Conservation (phyloP, 2,797 vertebrate genomes). For the Hydrophis major region DNA sequence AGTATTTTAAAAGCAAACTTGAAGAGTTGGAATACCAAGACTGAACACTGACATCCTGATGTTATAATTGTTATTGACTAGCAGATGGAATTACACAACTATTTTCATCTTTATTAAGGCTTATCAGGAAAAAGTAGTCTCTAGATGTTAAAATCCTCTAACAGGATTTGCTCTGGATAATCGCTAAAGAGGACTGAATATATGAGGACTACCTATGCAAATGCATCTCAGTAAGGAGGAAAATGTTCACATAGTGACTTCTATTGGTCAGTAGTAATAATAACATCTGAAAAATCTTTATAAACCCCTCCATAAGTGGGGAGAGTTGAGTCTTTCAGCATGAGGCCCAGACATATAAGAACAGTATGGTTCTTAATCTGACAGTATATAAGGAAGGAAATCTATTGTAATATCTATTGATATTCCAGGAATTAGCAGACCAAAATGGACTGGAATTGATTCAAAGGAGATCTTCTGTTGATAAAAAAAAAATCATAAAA, state of each 20-base stretch:
- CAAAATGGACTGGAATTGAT: neutral
- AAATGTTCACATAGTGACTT: neutral
- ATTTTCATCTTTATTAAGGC: neutral
- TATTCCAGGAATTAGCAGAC: neutral
- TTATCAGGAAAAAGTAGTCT: neutral
- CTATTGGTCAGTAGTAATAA: neutral
- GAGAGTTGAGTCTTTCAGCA: neutral
- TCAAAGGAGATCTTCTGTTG: neutral
- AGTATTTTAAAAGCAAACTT: neutral
- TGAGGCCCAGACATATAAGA: neutral
- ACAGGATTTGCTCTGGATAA: neutral
- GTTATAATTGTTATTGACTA: neutral
- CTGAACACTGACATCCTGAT: neutral
- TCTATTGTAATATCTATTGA: neutral
- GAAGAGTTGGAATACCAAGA: neutral
- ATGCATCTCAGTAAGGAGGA: neutral
- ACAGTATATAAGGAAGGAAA: neutral
- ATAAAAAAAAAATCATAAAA: neutral
- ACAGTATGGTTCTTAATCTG: neutral
- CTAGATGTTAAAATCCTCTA: neutral
- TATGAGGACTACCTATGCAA: neutral
- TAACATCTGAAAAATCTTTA: neutral
- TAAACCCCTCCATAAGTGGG: neutral
- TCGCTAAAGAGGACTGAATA: neutral
- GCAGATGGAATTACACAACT: neutral